phyloP scores from a whole-genome alignment of 2,888 invertebrate species.

The Mimas tiliae region DNA sequence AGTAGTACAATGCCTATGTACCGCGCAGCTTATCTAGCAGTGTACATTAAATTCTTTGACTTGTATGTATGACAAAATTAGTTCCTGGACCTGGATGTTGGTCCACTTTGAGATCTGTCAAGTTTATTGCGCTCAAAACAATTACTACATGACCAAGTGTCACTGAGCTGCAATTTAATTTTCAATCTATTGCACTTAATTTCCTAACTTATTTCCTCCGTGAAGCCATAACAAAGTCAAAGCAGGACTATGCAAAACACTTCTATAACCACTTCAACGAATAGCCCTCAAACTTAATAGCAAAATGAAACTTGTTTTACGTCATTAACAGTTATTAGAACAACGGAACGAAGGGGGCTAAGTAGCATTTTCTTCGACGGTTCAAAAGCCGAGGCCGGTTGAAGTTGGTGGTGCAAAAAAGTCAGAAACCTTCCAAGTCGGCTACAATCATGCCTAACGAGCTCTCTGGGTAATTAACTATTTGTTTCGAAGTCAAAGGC shows the following conservation, averaged over 20 bases:
- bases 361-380: slow-evolving; percentile 42
- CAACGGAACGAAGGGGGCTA: slow-evolving; percentile 29
- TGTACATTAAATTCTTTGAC: too few species aligned
- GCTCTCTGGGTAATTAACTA: slow-evolving; percentile 80
- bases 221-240: not conserved
- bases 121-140: too few species aligned
- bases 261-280: slow-evolving; percentile 14
- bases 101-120: too few species aligned
- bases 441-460: slow-evolving; percentile 75
- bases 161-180: too few species aligned
- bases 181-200: not conserved
- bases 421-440: slow-evolving; percentile 50
- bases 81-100: too few species aligned
- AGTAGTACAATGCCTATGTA: too few species aligned
- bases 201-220: not conserved
- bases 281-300: slow-evolving; percentile 21
- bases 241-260: not conserved
- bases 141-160: too few species aligned
- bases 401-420: slow-evolving; percentile 48
- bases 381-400: slow-evolving; percentile 44
- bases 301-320: slow-evolving; percentile 13
- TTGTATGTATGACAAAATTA: too few species aligned
- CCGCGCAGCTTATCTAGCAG: too few species aligned
- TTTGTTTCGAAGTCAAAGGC: slow-evolving; percentile 79
- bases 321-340: slow-evolving; percentile 28